Conservation (phyloP, 2,797 vertebrate genomes). For the Paratrypauchen microcephalus region DNA sequence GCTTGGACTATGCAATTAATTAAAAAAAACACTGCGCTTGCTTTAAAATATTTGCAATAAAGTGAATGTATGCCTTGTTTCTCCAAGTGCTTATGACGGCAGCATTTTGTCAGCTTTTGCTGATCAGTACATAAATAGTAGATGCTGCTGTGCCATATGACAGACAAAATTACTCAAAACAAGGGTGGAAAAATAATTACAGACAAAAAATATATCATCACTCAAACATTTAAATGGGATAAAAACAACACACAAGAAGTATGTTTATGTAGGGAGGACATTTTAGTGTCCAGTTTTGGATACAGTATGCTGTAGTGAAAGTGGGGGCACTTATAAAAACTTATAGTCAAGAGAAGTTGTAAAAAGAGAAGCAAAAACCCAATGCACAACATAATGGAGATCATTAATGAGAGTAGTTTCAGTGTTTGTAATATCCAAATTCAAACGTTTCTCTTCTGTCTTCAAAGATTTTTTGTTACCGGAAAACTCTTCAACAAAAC, state of each 20-base stretch:
- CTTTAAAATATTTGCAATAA: slow-evolving; percentile 78
- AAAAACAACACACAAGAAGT: too few relatives aligned
- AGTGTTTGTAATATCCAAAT: not conserved
- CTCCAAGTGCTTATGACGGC: slow-evolving; percentile 52
- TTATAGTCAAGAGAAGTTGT: not conserved
- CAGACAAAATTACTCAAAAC: slow-evolving; percentile 49
- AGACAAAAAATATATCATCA: not conserved
- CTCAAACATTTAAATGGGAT: not conserved
- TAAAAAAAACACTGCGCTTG: slow-evolving; percentile 66
- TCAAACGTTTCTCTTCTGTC: not conserved
- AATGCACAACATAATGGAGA: too few relatives aligned
- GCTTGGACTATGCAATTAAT: slow-evolving; percentile 80
- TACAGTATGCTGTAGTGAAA: too few relatives aligned
- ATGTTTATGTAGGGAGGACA: too few relatives aligned
- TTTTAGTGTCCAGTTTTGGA: too few relatives aligned
- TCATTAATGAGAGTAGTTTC: not conserved
- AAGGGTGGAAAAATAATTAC: not conserved
- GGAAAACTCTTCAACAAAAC: not conserved
- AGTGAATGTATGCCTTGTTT: slow-evolving; percentile 77
- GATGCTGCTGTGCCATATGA: slow-evolving; percentile 40
- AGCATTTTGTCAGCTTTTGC: slow-evolving; percentile 51
- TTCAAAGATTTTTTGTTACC: too few relatives aligned
- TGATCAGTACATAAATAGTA: slow-evolving; percentile 41
- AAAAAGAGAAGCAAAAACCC: not conserved
- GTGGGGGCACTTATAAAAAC: too few relatives aligned